Percentiles rank a stretch among this genome's conserved stretches.
Conservation (phyloP, 1,140 invertebrate species). For the Drosophila lacertosa region DNA sequence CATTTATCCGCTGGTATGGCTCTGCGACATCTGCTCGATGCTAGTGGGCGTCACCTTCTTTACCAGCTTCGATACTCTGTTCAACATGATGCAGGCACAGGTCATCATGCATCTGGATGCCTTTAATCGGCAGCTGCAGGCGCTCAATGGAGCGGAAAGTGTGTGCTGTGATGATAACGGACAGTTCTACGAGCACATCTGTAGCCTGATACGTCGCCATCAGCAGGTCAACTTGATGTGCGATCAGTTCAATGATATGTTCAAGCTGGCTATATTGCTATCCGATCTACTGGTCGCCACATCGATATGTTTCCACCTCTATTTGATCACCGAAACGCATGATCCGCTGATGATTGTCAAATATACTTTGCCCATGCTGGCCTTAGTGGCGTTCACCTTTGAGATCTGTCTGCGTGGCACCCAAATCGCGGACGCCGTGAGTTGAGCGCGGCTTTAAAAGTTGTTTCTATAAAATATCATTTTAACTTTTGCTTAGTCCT, state of each 20-base stretch:
- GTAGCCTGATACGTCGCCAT: conserved; percentile 38
- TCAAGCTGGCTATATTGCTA: conserved; percentile 43
- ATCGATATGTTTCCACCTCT: conserved; percentile 57
- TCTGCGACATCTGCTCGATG: conserved; percentile 24
- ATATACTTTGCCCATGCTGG: conserved; percentile 26
- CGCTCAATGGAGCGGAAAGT: conserved; percentile 24
- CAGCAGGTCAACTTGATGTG: conserved; percentile 49
- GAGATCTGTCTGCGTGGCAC: conserved; percentile 51
- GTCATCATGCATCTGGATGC: conserved; percentile 48
- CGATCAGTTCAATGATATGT: conserved; percentile 54
- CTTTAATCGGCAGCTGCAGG: conserved; percentile 13
- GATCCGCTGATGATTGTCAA: conserved; percentile 30
- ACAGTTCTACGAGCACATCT: conserved; percentile 19
- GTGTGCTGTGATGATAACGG: neutral
- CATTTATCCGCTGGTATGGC: conserved; percentile 33
- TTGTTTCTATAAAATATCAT: no score
- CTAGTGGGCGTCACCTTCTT: conserved; percentile 37
- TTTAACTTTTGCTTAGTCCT: conserved; percentile 27
- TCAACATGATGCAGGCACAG: conserved; percentile 47
- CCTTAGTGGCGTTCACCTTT: conserved; percentile 45
- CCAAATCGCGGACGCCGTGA: conserved; percentile 58
- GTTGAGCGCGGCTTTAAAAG: neutral
- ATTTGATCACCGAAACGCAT: conserved; percentile 42
- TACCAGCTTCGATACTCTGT: conserved; percentile 44
- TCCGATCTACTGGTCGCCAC: conserved; percentile 50